Percentiles rank a stretch among this genome's conserved stretches.
Evolutionary conservation across 1,140 invertebrate species (phyloP).

Genomic region (Leguminivora glycinivorella): DNA sequence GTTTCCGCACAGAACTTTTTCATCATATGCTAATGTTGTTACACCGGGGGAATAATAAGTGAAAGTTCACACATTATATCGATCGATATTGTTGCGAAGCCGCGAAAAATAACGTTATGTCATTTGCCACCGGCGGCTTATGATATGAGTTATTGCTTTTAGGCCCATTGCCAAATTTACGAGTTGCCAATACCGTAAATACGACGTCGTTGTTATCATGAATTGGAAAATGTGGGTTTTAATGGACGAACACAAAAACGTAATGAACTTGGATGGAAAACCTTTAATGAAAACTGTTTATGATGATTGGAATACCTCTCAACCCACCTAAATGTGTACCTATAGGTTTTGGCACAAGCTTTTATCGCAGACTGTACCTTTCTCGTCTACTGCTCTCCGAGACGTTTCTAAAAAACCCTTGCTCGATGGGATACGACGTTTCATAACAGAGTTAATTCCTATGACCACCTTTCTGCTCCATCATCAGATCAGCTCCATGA

Average conservation of each 20-base stretch:
- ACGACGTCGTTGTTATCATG: conserved; percentile 1
- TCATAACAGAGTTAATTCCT: too few relatives aligned
- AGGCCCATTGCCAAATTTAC: conserved; percentile 37
- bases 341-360: too few relatives aligned
- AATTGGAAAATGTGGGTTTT: conserved; percentile 13
- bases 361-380: too few relatives aligned
- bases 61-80: conserved; percentile 9
- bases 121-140: conserved; percentile 18
- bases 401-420: too few relatives aligned
- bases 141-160: conserved; percentile 29
- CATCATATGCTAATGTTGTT: conserved; percentile 18
- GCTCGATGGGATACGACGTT: too few relatives aligned
- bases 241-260: conserved; percentile 14
- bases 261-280: background rate
- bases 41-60: conserved; percentile 2
- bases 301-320: background rate
- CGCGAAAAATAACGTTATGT: conserved; percentile 23
- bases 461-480: too few relatives aligned
- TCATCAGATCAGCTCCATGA: too few relatives aligned
- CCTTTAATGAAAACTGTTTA: background rate
- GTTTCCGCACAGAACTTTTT: background rate
- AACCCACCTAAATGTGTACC: background rate
- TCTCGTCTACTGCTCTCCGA: too few relatives aligned
- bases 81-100: conserved; percentile 7
- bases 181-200: conserved; percentile 29